Evolutionary conservation across 2,888 invertebrate genomes (phyloP).

Genomic region (Chloroclysta siterata): DNA sequence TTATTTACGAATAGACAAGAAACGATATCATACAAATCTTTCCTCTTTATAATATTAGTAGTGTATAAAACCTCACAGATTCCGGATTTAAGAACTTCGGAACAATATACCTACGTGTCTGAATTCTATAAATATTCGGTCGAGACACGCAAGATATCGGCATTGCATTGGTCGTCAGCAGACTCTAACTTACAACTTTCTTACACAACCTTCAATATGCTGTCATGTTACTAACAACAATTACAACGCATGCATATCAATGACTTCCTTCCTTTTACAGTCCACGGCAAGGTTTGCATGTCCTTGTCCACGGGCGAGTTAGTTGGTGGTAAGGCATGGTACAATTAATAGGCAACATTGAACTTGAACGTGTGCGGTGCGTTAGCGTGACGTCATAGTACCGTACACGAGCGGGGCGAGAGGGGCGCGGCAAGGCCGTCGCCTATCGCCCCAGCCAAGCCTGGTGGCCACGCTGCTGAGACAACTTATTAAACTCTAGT

Average conservation of each 20-base stretch:
- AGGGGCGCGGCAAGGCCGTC: slow-evolving; percentile 64
- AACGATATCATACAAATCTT: too few relatives aligned
- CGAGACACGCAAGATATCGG: slow-evolving; percentile 4
- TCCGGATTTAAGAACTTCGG: neutral
- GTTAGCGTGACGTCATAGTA: slow-evolving; percentile 73
- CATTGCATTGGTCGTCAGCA: slow-evolving; percentile 14
- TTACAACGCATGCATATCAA: slow-evolving; percentile 24
- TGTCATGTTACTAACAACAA: slow-evolving; percentile 3
- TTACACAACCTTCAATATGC: slow-evolving; percentile 20
- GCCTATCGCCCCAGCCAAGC: slow-evolving; percentile 59
- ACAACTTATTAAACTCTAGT: slow-evolving; percentile 16
- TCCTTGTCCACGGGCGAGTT: slow-evolving; percentile 44
- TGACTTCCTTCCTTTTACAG: slow-evolving; percentile 29
- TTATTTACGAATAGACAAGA: too few relatives aligned
- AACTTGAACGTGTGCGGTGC: slow-evolving; percentile 77
- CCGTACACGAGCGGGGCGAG: slow-evolving; percentile 55
- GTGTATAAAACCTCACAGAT: neutral
- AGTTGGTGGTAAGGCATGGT: slow-evolving; percentile 58
- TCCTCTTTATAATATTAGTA: too few relatives aligned
- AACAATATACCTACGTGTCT: slow-evolving; percentile 3
- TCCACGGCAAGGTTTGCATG: slow-evolving; percentile 25
- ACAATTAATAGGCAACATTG: slow-evolving; percentile 79
- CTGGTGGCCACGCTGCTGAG: slow-evolving; percentile 30
- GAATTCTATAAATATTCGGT: slow-evolving; percentile 13
- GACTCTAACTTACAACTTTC: neutral